Evolutionary conservation across 2,113 vertebrate genomes (phyloP).

Genomic region (Erinaceus europaeus): DNA sequence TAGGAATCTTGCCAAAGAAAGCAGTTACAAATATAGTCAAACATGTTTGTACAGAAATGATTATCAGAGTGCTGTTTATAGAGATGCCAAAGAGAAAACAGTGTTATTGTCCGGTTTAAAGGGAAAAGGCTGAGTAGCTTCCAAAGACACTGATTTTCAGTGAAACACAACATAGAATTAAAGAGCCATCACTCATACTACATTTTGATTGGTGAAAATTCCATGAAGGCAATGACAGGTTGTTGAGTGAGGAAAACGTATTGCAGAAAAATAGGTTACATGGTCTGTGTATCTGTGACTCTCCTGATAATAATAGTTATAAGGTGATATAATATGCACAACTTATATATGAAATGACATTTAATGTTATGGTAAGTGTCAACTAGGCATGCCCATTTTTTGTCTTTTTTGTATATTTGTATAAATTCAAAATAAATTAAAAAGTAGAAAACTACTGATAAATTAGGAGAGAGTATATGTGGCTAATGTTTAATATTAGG

Average conservation of each 20-base stretch:
- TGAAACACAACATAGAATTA: neutral
- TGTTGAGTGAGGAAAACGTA: neutral
- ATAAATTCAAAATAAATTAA: neutral
- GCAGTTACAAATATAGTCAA: neutral
- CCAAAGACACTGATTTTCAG: neutral
- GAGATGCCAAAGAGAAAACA: neutral
- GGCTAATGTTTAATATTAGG: neutral
- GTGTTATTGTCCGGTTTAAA: neutral
- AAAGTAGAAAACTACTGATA: neutral
- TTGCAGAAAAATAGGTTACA: neutral
- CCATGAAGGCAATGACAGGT: neutral
- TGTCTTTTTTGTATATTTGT: neutral
- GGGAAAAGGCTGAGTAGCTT: neutral
- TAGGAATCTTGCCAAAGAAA: neutral
- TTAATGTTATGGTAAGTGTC: neutral
- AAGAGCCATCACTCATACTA: neutral
- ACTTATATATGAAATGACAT: neutral
- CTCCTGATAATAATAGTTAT: neutral
- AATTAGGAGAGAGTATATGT: neutral
- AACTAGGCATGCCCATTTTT: neutral
- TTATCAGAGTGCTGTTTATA: neutral
- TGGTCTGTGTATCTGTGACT: neutral
- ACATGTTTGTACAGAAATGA: neutral
- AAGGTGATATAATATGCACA: neutral
- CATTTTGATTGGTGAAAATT: neutral